A percentile compares a stretch with the other conserved stretches of the same genome.
phyloP scores from a whole-genome alignment of 2,113 vertebrate species.

The Seriola dumerili region DNA sequence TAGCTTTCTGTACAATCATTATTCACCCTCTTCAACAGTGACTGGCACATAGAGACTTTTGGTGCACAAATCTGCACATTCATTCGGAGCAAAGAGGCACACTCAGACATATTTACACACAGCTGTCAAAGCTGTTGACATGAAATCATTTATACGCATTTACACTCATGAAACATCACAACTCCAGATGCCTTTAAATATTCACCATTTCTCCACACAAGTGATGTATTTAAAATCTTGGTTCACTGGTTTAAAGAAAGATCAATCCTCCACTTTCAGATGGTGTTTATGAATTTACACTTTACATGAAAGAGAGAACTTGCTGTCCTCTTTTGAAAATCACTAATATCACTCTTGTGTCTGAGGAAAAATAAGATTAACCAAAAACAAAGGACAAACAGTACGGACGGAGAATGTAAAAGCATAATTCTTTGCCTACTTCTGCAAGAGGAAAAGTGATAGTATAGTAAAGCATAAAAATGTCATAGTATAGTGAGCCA shows the following conservation, averaged over 20 bases:
- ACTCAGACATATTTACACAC: neutral
- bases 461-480: too few species aligned
- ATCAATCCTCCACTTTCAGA: slow-evolving; percentile 29
- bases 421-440: neutral
- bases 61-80: slow-evolving; percentile 15
- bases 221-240: slow-evolving; percentile 9
- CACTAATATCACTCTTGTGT: neutral
- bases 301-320: neutral
- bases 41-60: slow-evolving; percentile 36
- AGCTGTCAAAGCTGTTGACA: slow-evolving; percentile 22
- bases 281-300: slow-evolving; percentile 9
- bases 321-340: slow-evolving; percentile 13
- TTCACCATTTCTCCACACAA: slow-evolving; percentile 1
- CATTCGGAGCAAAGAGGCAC: slow-evolving; percentile 2
- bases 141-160: slow-evolving; percentile 30
- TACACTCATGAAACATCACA: slow-evolving; percentile 17
- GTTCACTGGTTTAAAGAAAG: slow-evolving; percentile 4
- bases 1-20: slow-evolving; percentile 48
- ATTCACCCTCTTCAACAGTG: slow-evolving; percentile 47
- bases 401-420: neutral
- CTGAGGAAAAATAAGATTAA: too few species aligned
- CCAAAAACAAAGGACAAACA: neutral
- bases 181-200: slow-evolving; percentile 5
- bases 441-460: neutral
- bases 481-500: too few species aligned